phyloP scores from a whole-genome alignment of 2,888 invertebrate genomes.

The Scotopteryx bipunctaria region DNA sequence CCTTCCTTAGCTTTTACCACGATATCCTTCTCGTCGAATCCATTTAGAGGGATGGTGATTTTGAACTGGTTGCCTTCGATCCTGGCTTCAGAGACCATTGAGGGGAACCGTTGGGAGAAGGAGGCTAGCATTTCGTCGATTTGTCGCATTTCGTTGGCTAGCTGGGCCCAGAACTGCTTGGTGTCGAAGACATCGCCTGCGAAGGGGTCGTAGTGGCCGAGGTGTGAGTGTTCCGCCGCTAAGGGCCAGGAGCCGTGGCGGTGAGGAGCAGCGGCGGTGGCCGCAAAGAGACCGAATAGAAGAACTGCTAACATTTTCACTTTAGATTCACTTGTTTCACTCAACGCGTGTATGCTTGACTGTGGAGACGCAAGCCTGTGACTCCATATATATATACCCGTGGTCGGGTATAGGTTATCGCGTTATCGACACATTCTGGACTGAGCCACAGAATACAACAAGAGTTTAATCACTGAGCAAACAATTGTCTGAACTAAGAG shows the following conservation, averaged over 20 bases:
- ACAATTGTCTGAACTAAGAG: slow-evolving; percentile 22
- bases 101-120: slow-evolving; percentile 55
- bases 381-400: slow-evolving; percentile 45
- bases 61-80: slow-evolving; percentile 59
- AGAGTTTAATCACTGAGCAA: slow-evolving; percentile 11
- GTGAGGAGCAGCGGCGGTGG: slow-evolving; percentile 58
- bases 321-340: background rate
- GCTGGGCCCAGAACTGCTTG: slow-evolving; percentile 56
- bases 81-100: slow-evolving; percentile 41
- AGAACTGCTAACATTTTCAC: slow-evolving; percentile 52
- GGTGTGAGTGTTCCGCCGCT: slow-evolving; percentile 22
- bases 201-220: slow-evolving; percentile 31
- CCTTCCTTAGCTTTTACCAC: slow-evolving; percentile 66
- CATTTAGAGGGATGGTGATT: slow-evolving; percentile 53
- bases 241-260: slow-evolving; percentile 22
- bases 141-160: slow-evolving; percentile 53
- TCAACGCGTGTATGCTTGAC: slow-evolving; percentile 26
- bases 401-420: slow-evolving; percentile 55
- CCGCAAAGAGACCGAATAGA: slow-evolving; percentile 51
- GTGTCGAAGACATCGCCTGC: slow-evolving; percentile 59
- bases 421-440: slow-evolving; percentile 54
- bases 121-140: slow-evolving; percentile 55
- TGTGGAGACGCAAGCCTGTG: slow-evolving; percentile 28
- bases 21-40: slow-evolving; percentile 65
- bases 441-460: slow-evolving; percentile 31